Evolutionary conservation across 1,140 invertebrate genomes (phyloP), one percentile per base, ranked within the genome.

Genomic region (Sinonovacula constricta): DNA sequence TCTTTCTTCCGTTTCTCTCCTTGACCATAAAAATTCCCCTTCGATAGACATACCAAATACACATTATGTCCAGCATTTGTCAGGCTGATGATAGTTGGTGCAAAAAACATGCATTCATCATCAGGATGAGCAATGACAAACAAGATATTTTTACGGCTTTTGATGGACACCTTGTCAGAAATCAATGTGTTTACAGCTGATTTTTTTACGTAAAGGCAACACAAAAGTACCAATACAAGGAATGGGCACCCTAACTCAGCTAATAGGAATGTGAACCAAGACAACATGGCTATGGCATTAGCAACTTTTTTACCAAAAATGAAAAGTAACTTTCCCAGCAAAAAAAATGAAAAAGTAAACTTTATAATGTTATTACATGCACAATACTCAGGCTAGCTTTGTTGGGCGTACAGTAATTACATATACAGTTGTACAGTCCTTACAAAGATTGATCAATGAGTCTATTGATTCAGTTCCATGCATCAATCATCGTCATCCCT

Each of bases 21-120:
- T 85, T 94, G 92, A 45, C 94, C 93, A 83, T 95, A 94, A 91
- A 92, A 94, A 91, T 95, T 93, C 66, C 96, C 96, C 96, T 82
- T 94, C 10, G 96, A 95, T 70, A 99, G 91, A 91, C 97, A 99
- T 24, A 99, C 91, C 28, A 99, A 82, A 89, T 95, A 95, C 54
- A 98, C 92, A 91, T 94, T 83, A 91, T 92, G 72, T 45, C 92
- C 84, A 92, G 93, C 56, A 33, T 63, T n/a, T 90, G 91, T 45
- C 94, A 93, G 88, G 93, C 93, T 77, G 5, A 96, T 92, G 75
- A 99, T 94, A 26, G 96, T 94, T 7, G 98, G 98, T 0, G 96
- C 96, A 90, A 99, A 99, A 90, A 99, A 99, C 98, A 99, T 99
- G 80, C 96, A 97, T 90, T 99, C 98, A 79, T 92, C 91, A 91